Percentiles rank a stretch among this genome's conserved stretches.
These are phyloP conservation scores for Brienomyrus brachyistius DNA, from an alignment of 2,113 vertebrate genomes.

Conservation along the genomic window DNA sequence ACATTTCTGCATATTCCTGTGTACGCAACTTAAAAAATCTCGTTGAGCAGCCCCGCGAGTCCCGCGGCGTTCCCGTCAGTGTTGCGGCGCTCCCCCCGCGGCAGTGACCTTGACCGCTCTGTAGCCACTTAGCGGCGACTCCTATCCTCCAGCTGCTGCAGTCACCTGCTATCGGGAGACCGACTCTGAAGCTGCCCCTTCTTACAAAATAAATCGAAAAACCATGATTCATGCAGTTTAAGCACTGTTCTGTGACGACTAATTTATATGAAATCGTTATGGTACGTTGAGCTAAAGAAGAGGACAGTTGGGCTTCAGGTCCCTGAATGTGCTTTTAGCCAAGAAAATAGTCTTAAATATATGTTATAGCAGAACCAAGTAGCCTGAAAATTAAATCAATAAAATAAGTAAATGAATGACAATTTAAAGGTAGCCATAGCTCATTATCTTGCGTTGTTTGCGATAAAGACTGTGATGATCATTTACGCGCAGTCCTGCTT, in stretches of 20 bases:
- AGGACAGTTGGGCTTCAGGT: not conserved
- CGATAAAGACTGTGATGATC: constrained; percentile 56
- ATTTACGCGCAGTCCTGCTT: constrained; percentile 34
- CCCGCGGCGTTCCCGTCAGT: constrained; percentile 50
- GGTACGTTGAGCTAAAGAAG: not conserved
- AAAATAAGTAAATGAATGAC: constrained; percentile 44
- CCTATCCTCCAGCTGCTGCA: constrained; percentile 43
- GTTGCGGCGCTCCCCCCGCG: constrained; percentile 46
- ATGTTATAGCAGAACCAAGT: not conserved
- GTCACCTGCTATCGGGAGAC: not conserved
- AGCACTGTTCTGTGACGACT: not conserved
- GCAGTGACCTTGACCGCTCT: constrained; percentile 59
- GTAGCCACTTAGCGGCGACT: constrained; percentile 66
- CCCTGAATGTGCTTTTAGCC: constrained; percentile 19
- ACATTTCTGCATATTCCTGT: constrained; percentile 63
- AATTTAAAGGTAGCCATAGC: constrained; percentile 41
- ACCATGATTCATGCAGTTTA: not conserved
- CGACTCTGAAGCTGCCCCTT: not conserved
- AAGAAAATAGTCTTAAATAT: not conserved
- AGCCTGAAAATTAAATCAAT: constrained; percentile 28
- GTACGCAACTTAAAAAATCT: constrained; percentile 58
- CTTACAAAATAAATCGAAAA: not conserved
- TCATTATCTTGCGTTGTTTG: constrained; percentile 46
- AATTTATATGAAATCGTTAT: not conserved
- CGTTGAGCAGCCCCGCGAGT: constrained; percentile 30